phyloP scores from a whole-genome alignment of 2,888 invertebrate genomes.

The Blastobasis adustella region DNA sequence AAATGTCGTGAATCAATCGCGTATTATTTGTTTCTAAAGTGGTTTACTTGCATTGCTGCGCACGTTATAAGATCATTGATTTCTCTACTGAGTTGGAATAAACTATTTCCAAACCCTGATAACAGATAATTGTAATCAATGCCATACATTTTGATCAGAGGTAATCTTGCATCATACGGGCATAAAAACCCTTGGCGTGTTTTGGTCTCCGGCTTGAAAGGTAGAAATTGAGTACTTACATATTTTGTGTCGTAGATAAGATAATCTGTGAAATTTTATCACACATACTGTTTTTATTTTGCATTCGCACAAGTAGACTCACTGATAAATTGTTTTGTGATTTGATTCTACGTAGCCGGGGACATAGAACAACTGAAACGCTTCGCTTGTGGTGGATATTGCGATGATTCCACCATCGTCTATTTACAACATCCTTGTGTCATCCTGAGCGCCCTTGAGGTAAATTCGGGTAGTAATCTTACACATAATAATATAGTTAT shows the following conservation, averaged over 20 bases:
- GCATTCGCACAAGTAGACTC: neutral
- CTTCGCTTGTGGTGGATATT: constrained; percentile 88
- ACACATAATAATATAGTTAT: neutral
- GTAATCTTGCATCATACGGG: constrained; percentile 90
- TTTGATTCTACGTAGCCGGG: constrained; percentile 65
- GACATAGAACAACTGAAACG: constrained; percentile 89
- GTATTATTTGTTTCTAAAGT: too few relatives aligned
- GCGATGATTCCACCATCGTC: constrained; percentile 89
- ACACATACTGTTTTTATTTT: neutral
- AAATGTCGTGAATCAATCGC: too few relatives aligned
- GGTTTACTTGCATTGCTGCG: too few relatives aligned
- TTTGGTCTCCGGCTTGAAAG: constrained; percentile 89
- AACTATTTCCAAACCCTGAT: too few relatives aligned
- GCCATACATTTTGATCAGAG: constrained; percentile 94
- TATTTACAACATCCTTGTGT: constrained; percentile 92
- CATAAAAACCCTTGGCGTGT: constrained; percentile 92
- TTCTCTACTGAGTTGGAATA: too few relatives aligned
- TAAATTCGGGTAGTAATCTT: constrained; percentile 25
- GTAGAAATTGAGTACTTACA: constrained; percentile 55
- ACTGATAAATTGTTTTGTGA: neutral
- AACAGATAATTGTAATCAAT: constrained; percentile 67
- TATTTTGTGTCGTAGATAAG: neutral
- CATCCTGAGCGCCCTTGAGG: constrained; percentile 89
- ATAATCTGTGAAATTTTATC: too few relatives aligned
- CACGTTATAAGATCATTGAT: too few relatives aligned